phyloP scores from a whole-genome alignment of 2,113 vertebrate genomes.

The Corythaeola cristata region DNA sequence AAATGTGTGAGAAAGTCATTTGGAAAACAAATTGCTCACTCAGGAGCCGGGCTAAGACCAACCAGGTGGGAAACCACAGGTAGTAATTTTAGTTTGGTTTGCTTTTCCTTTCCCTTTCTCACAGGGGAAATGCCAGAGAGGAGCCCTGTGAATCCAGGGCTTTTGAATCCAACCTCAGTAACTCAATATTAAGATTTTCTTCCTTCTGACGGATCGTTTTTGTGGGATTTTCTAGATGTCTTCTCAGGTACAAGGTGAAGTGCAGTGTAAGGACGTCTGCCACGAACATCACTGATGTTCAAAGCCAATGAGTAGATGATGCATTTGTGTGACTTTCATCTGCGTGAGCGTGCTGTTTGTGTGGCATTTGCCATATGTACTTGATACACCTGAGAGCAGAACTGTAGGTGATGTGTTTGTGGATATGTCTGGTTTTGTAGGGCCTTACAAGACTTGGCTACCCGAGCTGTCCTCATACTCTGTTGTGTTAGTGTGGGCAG shows the following conservation, averaged over 20 bases:
- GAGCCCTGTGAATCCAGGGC: neutral
- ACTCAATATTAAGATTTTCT: neutral
- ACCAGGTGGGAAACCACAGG: neutral
- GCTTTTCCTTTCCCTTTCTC: neutral
- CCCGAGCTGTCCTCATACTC: fast-evolving
- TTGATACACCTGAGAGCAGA: neutral
- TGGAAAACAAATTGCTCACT: too few species aligned
- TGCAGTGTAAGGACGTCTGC: neutral
- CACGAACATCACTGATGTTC: fast-evolving
- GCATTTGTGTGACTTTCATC: fast-evolving
- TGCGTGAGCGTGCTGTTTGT: fast-evolving
- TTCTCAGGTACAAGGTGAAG: neutral
- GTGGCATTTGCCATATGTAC: fast-evolving
- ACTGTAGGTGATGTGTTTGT: too few species aligned
- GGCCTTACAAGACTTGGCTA: neutral
- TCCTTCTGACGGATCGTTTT: neutral
- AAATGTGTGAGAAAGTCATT: neutral
- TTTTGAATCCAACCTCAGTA: neutral
- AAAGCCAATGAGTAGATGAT: fast-evolving
- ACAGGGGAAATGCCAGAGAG: neutral
- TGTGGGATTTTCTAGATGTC: neutral
- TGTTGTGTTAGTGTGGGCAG: fast-evolving
- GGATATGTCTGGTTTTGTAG: fast-evolving
- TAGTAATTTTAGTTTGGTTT: neutral
- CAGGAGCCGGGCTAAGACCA: neutral